These are phyloP conservation scores for Pelodytes ibericus DNA, from an alignment of 2,797 vertebrate genomes.

Conservation along the genomic window DNA sequence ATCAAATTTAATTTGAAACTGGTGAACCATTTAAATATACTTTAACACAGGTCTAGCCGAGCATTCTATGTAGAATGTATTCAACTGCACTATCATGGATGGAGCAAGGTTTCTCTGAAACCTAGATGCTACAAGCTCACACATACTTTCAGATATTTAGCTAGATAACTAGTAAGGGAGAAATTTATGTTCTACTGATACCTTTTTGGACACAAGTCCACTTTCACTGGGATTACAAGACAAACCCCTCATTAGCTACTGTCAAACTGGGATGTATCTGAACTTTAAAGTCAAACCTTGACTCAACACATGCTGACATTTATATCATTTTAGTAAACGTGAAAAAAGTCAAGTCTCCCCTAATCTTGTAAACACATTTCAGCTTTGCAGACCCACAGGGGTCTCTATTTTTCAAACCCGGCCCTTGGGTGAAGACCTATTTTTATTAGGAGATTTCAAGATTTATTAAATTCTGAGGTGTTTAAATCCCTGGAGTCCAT, in stretches of 20 bases:
- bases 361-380: constrained; percentile 1
- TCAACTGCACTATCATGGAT: too few species aligned
- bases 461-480: constrained; percentile 28
- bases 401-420: neutral
- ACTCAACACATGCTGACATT: constrained; percentile 6
- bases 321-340: constrained; percentile 5
- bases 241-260: neutral
- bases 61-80: too few species aligned
- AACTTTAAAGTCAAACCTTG: neutral
- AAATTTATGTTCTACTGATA: too few species aligned
- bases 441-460: constrained; percentile 35
- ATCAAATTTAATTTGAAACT: too few species aligned
- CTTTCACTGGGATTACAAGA: neutral
- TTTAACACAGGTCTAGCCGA: too few species aligned
- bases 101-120: too few species aligned
- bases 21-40: too few species aligned
- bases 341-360: constrained; percentile 12
- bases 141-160: too few species aligned
- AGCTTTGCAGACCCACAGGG: neutral
- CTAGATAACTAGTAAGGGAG: too few species aligned
- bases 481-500: constrained; percentile 16
- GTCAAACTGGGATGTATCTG: neutral
- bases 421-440: constrained; percentile 17
- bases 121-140: too few species aligned
- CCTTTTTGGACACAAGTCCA: neutral